phyloP scores from a whole-genome alignment of 1,140 invertebrate species.

The Mactra quadrangularis region DNA sequence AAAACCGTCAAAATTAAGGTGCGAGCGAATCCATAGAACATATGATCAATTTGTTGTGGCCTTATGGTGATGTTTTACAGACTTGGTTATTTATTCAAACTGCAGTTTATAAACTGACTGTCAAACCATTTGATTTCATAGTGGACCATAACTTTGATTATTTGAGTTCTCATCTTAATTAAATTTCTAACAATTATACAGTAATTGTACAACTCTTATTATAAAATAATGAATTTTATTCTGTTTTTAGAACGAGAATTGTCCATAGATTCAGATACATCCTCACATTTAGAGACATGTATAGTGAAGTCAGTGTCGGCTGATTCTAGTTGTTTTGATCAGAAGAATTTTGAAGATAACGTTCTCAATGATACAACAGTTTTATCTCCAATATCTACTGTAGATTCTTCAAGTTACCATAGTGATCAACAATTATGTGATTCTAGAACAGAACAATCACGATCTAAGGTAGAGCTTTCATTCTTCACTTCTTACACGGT shows the following conservation, averaged over 20 bases:
- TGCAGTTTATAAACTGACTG: too few relatives aligned
- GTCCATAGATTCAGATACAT: not conserved
- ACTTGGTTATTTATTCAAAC: too few relatives aligned
- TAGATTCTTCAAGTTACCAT: not conserved
- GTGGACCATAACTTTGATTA: not conserved
- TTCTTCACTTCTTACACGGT: too few relatives aligned
- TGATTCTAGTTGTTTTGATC: conserved; percentile 37
- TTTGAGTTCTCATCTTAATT: not conserved
- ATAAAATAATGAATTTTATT: not conserved
- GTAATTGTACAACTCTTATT: not conserved
- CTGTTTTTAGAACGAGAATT: not conserved
- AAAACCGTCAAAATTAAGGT: too few relatives aligned
- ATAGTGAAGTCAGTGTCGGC: conserved; percentile 4
- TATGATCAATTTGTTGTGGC: too few relatives aligned
- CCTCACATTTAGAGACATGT: not conserved
- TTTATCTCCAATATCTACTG: not conserved
- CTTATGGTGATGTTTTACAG: too few relatives aligned
- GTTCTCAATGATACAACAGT: not conserved
- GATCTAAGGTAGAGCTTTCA: not conserved
- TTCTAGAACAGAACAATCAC: not conserved
- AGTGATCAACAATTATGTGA: not conserved
- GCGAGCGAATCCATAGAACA: too few relatives aligned
- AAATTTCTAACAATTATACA: not conserved
- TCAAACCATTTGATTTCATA: too few relatives aligned
- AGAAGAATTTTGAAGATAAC: not conserved